Conservation (phyloP, 2,888 invertebrate genomes). For the Aspidiotus rigidus region DNA sequence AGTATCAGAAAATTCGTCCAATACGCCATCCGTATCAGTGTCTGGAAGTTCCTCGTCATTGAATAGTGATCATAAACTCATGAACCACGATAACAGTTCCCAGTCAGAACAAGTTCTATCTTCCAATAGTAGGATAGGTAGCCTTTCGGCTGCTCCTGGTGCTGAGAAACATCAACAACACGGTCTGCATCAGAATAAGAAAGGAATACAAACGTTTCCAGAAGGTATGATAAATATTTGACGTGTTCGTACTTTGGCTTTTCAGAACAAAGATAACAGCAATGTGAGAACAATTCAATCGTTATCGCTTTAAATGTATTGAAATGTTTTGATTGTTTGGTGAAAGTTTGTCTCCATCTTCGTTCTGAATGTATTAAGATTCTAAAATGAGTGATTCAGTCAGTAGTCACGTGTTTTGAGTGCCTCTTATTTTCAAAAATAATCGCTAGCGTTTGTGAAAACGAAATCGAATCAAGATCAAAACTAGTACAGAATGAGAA, state of each 20-base stretch:
- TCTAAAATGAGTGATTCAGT: no score
- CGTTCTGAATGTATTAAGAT: no score
- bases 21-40: constrained; percentile 33
- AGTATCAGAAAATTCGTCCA: constrained; percentile 34
- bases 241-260: no score
- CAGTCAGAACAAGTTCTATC: constrained; percentile 31
- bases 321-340: no score
- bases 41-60: constrained; percentile 32
- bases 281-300: not conserved
- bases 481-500: no score
- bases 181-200: constrained; percentile 44
- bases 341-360: no score
- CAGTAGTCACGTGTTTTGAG: no score
- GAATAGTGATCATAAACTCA: constrained; percentile 31
- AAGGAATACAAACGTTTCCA: constrained; percentile 89
- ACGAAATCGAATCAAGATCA: no score
- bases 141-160: constrained; percentile 28
- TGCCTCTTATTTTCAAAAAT: no score
- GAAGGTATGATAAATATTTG: constrained; percentile 55
- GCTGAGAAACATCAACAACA: constrained; percentile 33
- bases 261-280: not conserved
- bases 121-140: constrained; percentile 32
- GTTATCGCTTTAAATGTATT: no score
- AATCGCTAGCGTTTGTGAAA: no score
- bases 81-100: constrained; percentile 27